Evolutionary conservation across 2,797 vertebrate species (phyloP), one percentile per base, ranked within the genome.

Genomic region (Clarias platycephalus): DNA sequence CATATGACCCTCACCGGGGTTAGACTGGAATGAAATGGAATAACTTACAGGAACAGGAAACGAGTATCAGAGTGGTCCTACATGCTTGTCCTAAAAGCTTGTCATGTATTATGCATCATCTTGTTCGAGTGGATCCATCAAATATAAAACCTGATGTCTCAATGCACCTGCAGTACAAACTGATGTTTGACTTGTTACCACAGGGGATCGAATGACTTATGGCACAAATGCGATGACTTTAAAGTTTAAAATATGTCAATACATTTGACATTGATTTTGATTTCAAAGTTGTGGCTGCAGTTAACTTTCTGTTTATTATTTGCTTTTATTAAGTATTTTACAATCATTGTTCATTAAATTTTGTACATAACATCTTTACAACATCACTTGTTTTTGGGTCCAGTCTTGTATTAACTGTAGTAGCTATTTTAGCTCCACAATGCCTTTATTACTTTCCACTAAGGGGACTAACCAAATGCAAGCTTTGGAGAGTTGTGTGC

Each of bases 1-100:
- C 81, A 86, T 83, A 80, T 82, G 86, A 89, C 84, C 83, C 85
- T 83, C 83, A 58, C 55, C 55, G 62, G 77, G 62, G 80, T 86
- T 87, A 62, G 55, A 72, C 57, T 79, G 85, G 68, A 80, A 87
- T 79, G 70, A 83, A 75, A n/a, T 83, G 67, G 85, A 72, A 83
- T 85, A 82, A 87, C 26, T 83, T 80, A 71, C 55, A 84, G 84
- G 79, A 84, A 80, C n/a, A 60, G 82, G 75, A 84, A 81, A 88
- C 53, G 79, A 79, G 72, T 82, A 84, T 84, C n/a, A 60, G 75
- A 84, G 68, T 79, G 84, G 67, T 77, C 82, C 18, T 77, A 76
- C 77, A 62, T 60, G 58, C 74, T 44, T 67, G 24, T 71, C 80
- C 66, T 85, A 79, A 85, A 87, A 80, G 68, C 80, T 57, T 58